These are phyloP conservation scores for Marasmarcha lunaedactyla DNA, from an alignment of 2,888 invertebrate genomes.

Conservation along the genomic window DNA sequence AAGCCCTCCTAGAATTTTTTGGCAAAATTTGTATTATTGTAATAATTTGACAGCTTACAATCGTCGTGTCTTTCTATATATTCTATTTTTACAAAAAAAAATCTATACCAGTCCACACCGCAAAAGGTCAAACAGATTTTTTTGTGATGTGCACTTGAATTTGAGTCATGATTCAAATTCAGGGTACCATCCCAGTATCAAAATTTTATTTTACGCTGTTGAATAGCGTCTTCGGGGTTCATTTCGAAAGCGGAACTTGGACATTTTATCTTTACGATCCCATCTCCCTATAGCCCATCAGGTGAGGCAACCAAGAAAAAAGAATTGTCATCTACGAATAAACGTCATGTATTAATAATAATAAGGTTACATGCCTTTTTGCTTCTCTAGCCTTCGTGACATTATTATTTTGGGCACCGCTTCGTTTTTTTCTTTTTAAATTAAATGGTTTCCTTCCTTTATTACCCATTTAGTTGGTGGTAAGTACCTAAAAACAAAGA, in stretches of 20 bases:
- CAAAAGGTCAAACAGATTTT: not conserved
- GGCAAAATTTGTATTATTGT: too few relatives aligned
- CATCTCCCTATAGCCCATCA: slow-evolving; percentile 10
- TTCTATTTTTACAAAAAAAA: too few relatives aligned
- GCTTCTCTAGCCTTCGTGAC: too few relatives aligned
- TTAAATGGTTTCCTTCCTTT: too few relatives aligned
- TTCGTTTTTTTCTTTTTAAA: too few relatives aligned
- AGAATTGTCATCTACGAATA: not conserved
- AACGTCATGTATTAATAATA: slow-evolving; percentile 11
- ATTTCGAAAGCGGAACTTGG: slow-evolving; percentile 6
- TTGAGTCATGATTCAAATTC: not conserved
- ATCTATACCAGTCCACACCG: not conserved
- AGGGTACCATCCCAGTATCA: not conserved
- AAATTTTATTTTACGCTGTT: slow-evolving; percentile 5
- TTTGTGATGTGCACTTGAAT: not conserved
- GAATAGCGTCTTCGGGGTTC: slow-evolving; percentile 5
- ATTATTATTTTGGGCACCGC: too few relatives aligned
- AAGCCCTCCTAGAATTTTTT: too few relatives aligned
- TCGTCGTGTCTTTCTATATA: too few relatives aligned
- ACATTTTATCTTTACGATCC: slow-evolving; percentile 13
- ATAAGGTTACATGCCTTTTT: too few relatives aligned
- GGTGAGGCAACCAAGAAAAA: slow-evolving; percentile 14
- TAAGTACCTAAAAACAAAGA: too few relatives aligned
- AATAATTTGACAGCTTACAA: too few relatives aligned
- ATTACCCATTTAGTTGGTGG: too few relatives aligned